Base-by-base conservation (phyloP, 1,140 invertebrate species). In the Diabrotica undecimpunctata region DNA sequence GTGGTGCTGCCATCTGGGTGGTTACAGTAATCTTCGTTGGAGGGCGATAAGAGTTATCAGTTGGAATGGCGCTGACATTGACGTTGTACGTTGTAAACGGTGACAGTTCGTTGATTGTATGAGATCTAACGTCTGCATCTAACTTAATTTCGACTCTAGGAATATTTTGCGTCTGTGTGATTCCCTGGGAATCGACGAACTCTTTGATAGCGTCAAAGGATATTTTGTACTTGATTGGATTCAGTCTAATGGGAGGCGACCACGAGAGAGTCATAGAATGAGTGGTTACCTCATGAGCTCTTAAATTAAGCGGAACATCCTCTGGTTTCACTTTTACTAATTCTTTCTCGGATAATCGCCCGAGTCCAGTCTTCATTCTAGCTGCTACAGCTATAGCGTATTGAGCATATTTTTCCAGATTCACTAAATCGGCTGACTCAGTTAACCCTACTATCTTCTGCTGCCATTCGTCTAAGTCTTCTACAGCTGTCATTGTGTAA, bases 11-110 rank as follows among this genome's bases (percentile, higher is more conserved):
- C 94, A 96, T 96, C 80, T 96, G 94, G 0, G 94, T 97, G 0
- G 94, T 97, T 0, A 96, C 93, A 0, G 91, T 95, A n/a, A 96
- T 95, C 78, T 93, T 93, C 0, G 93, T 93, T 0, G 94, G 93
- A 13, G 95, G 94, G 70, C 90, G 84, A 75, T 95, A 96, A 0
- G 87, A 86, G 60, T 87, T 85, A 73, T 96, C 93, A 37, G 88
- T 84, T 0, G 94, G 93, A 50, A 96, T 88, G 37, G 93, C 94
- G 75, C 92, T 95, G 6, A 97, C 93, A 76, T 97, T 96, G 2
- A 97, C 94, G 75, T 92, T 94, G 77, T 97, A 97, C 0, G 93
- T 97, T 3, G 94, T 97, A 75, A 96, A 96, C 0, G 95, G 95
- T 51, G 93, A 93, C 38, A 97, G 80, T 75, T 95, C 92, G 74